Percentiles rank a stretch among this genome's conserved stretches.
Conservation (phyloP, 2,113 vertebrate genomes). For the Tyrannus savana region DNA sequence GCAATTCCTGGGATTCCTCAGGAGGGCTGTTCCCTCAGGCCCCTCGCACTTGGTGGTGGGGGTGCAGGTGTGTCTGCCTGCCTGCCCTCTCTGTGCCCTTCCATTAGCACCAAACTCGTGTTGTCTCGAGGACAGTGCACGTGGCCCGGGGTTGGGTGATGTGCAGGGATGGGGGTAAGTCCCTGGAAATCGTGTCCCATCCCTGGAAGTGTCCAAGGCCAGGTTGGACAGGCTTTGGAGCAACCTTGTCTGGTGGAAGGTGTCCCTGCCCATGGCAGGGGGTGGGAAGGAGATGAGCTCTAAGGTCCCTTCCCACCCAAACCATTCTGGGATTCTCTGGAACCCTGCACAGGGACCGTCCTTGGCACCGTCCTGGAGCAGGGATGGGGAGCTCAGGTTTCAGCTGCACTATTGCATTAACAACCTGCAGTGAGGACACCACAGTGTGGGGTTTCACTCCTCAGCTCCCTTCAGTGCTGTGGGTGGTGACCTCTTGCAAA, state of each 20-base stretch:
- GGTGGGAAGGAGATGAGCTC: accelerated
- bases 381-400: neutral
- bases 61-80: neutral
- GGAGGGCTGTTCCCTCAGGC: neutral
- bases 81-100: neutral
- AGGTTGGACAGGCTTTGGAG: accelerated
- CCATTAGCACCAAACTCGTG: neutral
- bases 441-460: accelerated
- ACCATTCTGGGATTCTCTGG: accelerated
- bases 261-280: neutral
- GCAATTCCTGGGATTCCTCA: neutral
- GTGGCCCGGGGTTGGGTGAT: accelerated
- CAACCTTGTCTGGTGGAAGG: accelerated
- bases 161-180: accelerated
- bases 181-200: neutral
- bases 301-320: neutral
- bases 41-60: accelerated
- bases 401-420: neutral
- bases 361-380: neutral
- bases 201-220: neutral
- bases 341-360: neutral
- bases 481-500: neutral
- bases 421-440: neutral
- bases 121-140: accelerated
- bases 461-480: neutral